phyloP scores from a whole-genome alignment of 2,113 vertebrate species.

The Crypturellus undulatus region DNA sequence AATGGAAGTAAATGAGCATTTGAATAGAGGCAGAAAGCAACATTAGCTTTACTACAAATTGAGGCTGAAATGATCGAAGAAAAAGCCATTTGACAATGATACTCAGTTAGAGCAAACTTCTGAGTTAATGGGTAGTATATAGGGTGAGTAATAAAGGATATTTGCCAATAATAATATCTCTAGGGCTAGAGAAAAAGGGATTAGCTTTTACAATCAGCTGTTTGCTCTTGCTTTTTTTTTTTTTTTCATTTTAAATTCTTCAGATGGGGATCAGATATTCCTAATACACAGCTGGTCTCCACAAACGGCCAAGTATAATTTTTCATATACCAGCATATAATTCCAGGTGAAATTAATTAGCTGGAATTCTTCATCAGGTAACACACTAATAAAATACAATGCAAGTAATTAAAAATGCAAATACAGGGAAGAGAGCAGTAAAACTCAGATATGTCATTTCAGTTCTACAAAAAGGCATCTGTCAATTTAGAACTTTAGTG shows the following conservation, averaged over 20 bases:
- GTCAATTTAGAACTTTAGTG: conserved; percentile 60
- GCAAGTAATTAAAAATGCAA: conserved; percentile 78
- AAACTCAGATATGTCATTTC: conserved; percentile 66
- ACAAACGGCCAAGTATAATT: conserved; percentile 71
- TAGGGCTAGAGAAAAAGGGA: conserved; percentile 49
- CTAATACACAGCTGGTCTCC: conserved; percentile 74
- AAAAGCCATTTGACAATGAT: conserved; percentile 42
- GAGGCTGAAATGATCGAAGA: conserved; percentile 67
- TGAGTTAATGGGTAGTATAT: conserved; percentile 47
- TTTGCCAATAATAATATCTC: conserved; percentile 75
- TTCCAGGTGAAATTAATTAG: conserved; percentile 82
- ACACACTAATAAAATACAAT: conserved; percentile 70
- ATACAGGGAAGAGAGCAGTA: conserved; percentile 52
- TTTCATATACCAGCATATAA: conserved; percentile 53
- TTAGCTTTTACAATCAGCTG: conserved; percentile 75
- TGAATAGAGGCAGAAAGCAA: not conserved
- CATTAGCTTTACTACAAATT: conserved; percentile 67
- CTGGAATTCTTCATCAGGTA: conserved; percentile 70
- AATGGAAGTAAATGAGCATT: conserved; percentile 31
- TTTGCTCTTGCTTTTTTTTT: conserved; percentile 50
- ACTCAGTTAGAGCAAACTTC: conserved; percentile 52
- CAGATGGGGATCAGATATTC: conserved; percentile 72
- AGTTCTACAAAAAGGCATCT: conserved; percentile 70
- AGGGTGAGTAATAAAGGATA: conserved; percentile 69
- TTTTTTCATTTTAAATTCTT: conserved; percentile 42